Conservation (phyloP, 2,113 vertebrate genomes). For the Antigone vipio region DNA sequence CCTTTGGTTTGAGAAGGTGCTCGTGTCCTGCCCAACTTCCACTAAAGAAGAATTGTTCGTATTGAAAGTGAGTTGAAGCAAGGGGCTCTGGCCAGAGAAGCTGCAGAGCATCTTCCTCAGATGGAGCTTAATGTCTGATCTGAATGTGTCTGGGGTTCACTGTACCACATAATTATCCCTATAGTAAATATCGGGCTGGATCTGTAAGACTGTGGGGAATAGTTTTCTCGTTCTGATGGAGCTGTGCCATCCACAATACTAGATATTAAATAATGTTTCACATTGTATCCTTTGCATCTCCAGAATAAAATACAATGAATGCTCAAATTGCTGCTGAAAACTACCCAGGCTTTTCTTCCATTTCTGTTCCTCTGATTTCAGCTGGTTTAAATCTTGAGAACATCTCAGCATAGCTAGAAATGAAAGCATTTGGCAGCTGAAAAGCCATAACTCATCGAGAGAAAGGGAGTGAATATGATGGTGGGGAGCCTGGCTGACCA, state of each 20-base stretch:
- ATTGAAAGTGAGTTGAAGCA: background rate
- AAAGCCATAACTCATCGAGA: background rate
- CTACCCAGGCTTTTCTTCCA: background rate
- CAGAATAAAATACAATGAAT: background rate
- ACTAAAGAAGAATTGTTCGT: background rate
- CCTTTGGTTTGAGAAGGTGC: background rate
- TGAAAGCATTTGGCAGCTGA: background rate
- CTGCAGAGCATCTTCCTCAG: background rate
- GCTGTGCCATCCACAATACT: background rate
- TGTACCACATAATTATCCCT: background rate
- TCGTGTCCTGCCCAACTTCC: background rate
- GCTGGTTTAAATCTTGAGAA: background rate
- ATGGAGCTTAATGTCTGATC: background rate
- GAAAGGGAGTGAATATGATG: background rate
- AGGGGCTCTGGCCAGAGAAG: background rate
- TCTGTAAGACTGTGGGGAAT: background rate
- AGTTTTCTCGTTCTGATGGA: background rate
- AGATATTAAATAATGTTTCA: background rate
- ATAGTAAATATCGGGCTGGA: background rate
- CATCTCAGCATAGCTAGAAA: background rate
- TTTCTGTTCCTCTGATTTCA: constrained; percentile 8
- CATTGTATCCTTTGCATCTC: background rate
- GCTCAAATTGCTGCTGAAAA: constrained; percentile 15
- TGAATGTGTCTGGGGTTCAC: background rate
- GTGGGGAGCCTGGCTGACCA: background rate